Evolutionary conservation across 2,113 vertebrate species (phyloP).

Genomic region (Microcebus ravelobensis): DNA sequence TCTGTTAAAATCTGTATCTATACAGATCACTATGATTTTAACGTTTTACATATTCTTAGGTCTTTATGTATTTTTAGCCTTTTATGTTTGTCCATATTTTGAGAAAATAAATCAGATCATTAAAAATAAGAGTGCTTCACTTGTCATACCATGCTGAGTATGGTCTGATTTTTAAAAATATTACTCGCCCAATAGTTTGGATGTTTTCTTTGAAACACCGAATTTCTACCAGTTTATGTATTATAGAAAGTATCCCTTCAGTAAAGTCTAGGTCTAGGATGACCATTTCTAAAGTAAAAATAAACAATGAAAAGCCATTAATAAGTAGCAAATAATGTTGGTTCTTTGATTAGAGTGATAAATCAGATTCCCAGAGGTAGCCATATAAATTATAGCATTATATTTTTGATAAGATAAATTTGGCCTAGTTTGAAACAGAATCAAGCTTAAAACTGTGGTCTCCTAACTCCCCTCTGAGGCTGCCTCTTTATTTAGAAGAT

Average conservation of each 20-base stretch:
- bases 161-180: background rate
- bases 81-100: background rate
- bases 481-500: background rate
- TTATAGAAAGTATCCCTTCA: background rate
- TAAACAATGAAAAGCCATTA: background rate
- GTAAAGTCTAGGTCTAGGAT: background rate
- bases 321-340: background rate
- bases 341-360: background rate
- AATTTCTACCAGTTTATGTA: background rate
- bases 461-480: background rate
- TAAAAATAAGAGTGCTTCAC: background rate
- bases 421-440: background rate
- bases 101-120: background rate
- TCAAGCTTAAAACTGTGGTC: background rate
- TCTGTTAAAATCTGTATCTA: background rate
- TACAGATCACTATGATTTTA: background rate
- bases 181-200: background rate
- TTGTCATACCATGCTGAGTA: background rate
- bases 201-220: background rate
- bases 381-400: background rate
- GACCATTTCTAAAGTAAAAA: slow-evolving; percentile 14
- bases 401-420: background rate
- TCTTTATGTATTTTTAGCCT: background rate
- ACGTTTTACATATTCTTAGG: background rate
- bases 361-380: background rate